Evolutionary conservation across 2,888 invertebrate genomes (phyloP).

Genomic region (Melinopterus prodromus): DNA sequence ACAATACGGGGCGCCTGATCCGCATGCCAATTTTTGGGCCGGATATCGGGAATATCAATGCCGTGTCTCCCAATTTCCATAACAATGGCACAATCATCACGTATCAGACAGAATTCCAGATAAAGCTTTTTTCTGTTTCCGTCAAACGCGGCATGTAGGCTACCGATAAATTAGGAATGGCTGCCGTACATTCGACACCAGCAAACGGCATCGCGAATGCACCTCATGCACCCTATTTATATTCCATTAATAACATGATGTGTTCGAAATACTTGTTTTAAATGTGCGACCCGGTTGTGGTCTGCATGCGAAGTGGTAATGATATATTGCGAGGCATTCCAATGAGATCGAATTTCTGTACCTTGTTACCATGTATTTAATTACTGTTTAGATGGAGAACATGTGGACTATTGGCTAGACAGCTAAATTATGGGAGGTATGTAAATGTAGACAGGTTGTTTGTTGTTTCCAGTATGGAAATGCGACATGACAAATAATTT

Average conservation of each 20-base stretch:
- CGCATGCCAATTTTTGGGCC: constrained; percentile 46
- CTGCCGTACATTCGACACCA: constrained; percentile 8
- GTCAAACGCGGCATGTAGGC: constrained; percentile 33
- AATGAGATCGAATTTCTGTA: not conserved
- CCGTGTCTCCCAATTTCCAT: constrained; percentile 44
- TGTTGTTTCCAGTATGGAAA: too few species aligned
- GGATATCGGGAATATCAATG: constrained; percentile 48
- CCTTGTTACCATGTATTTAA: not conserved
- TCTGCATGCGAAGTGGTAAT: constrained; percentile 4
- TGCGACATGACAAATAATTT: too few species aligned
- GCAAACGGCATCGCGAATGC: constrained; percentile 13
- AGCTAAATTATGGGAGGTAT: not conserved
- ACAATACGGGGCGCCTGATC: constrained; percentile 41
- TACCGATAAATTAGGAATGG: constrained; percentile 31
- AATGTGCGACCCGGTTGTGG: not conserved
- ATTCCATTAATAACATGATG: constrained; percentile 18
- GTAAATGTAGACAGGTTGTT: not conserved
- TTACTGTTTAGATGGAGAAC: not conserved
- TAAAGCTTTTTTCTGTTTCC: constrained; percentile 41
- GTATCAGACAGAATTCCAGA: constrained; percentile 45
- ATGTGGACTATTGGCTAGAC: not conserved
- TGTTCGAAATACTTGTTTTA: not conserved
- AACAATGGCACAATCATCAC: constrained; percentile 47
- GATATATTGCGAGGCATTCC: not conserved
- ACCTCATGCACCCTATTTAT: constrained; percentile 25